Evolutionary conservation across 2,113 vertebrate species (phyloP).

Genomic region (Donacobius atricapilla): DNA sequence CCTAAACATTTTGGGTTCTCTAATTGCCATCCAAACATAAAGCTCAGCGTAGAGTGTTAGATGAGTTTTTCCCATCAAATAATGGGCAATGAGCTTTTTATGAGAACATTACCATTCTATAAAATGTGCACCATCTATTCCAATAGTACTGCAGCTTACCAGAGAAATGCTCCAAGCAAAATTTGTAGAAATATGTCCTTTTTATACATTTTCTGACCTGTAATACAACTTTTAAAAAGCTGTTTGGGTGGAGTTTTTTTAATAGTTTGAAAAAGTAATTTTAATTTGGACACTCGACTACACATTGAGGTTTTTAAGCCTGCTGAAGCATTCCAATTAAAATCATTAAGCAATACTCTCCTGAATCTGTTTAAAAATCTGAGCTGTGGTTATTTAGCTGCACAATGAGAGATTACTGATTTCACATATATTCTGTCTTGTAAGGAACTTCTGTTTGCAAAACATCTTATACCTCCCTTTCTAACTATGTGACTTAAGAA

Average conservation of each 20-base stretch:
- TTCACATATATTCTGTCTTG: background rate
- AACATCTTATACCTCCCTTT: background rate
- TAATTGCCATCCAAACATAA: constrained; percentile 43
- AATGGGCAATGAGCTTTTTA: background rate
- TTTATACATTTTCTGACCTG: background rate
- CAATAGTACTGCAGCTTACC: background rate
- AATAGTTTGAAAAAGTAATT: background rate
- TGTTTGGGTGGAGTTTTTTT: background rate
- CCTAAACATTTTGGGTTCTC: constrained; percentile 39
- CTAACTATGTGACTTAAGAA: background rate
- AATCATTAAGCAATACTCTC: background rate
- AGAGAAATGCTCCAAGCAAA: background rate
- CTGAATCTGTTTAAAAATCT: background rate
- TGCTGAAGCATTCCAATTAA: background rate
- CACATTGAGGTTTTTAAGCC: background rate
- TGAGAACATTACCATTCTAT: background rate
- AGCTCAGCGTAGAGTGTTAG: background rate
- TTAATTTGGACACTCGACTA: background rate
- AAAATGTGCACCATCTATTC: background rate
- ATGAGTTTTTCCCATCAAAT: constrained; percentile 2
- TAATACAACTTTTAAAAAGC: background rate
- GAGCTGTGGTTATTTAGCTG: background rate
- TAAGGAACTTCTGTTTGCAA: background rate
- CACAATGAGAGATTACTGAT: background rate
- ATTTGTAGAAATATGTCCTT: background rate